These are phyloP conservation scores for Tokudaia muenninki DNA, from an alignment of 2,797 vertebrate genomes.

Conservation along the genomic window DNA sequence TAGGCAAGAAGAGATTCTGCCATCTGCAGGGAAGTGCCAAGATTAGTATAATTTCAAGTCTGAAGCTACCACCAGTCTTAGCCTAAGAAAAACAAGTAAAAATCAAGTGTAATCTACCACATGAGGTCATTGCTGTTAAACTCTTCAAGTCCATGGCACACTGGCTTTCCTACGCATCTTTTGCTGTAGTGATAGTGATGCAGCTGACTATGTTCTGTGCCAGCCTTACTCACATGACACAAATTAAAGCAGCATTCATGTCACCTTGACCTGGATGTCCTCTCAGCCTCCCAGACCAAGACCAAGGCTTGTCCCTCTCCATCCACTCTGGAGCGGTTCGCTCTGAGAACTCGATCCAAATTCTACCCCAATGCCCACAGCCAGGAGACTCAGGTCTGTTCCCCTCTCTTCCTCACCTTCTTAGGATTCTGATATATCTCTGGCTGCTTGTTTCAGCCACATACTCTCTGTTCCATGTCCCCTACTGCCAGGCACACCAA, in stretches of 20 bases:
- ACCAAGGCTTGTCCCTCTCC: not conserved
- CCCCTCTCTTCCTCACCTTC: not conserved
- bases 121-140: not conserved
- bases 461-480: not conserved
- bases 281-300: not conserved
- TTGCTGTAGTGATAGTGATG: not conserved
- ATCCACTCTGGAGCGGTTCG: not conserved
- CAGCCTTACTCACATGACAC: not conserved
- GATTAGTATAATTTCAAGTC: not conserved
- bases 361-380: not conserved
- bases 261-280: not conserved
- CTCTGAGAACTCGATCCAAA: not conserved
- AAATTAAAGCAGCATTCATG: not conserved
- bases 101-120: not conserved
- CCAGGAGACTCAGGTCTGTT: no score
- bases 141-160: not conserved
- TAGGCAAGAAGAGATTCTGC: constrained; percentile 26
- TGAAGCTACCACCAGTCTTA: constrained; percentile 13
- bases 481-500: not conserved
- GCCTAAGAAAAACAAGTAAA: constrained; percentile 21
- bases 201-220: no score
- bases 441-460: not conserved
- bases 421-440: not conserved
- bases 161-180: not conserved
- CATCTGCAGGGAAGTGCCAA: not conserved